Conservation (phyloP, 2,113 vertebrate genomes). For the Gadus macrocephalus region DNA sequence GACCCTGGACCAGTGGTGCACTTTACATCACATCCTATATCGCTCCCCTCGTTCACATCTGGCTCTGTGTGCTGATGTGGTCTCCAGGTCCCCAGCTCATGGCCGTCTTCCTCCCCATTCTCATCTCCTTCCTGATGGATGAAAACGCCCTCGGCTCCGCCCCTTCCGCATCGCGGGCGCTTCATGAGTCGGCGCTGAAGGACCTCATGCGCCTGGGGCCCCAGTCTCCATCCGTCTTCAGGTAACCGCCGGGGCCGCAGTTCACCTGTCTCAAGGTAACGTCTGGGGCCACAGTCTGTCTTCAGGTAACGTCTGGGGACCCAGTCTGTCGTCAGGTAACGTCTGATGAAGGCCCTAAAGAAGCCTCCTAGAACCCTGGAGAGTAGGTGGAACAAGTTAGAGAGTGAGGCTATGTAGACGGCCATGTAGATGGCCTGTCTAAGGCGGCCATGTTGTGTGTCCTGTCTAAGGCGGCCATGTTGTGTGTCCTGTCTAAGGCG, state of each 20-base stretch:
- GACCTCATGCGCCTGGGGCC: slow-evolving; percentile 88
- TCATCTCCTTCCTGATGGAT: slow-evolving; percentile 91
- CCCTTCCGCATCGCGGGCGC: slow-evolving; percentile 64
- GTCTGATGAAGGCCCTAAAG: not conserved
- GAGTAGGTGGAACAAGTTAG: no score
- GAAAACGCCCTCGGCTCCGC: slow-evolving; percentile 84
- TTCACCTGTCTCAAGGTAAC: no score
- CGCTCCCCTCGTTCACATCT: no score
- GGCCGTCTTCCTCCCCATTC: slow-evolving; percentile 80
- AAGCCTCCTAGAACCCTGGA: no score
- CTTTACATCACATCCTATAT: no score
- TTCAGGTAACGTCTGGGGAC: no score
- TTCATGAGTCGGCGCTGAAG: slow-evolving; percentile 88
- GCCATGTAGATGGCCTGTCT: no score
- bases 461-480: no score
- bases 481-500: not conserved
- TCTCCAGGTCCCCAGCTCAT: slow-evolving; percentile 80
- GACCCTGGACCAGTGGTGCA: no score
- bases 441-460: no score
- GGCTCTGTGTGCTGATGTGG: not conserved
- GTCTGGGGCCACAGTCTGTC: no score
- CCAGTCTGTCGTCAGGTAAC: not conserved
- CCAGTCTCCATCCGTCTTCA: slow-evolving; percentile 81
- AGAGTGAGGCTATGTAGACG: no score
- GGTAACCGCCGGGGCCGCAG: slow-evolving; percentile 31